Evolutionary conservation across 2,113 vertebrate genomes (phyloP).

Genomic region (Brachionichthys hirsutus): DNA sequence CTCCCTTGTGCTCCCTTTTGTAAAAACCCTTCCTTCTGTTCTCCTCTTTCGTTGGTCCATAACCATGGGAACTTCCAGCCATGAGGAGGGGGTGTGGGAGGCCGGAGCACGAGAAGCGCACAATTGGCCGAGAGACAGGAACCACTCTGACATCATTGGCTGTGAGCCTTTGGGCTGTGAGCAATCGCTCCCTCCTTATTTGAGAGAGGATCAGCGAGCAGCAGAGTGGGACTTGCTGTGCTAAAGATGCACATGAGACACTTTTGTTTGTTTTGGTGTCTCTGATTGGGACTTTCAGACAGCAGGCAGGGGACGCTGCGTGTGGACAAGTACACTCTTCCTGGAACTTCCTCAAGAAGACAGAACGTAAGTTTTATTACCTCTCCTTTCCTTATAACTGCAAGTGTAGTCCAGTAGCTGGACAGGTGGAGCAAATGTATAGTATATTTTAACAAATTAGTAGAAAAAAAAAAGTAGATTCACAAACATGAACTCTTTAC

Average conservation of each 20-base stretch:
- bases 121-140: constrained; percentile 69
- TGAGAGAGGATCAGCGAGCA: constrained; percentile 67
- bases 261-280: constrained; percentile 64
- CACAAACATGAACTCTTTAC: background rate
- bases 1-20: constrained; percentile 4
- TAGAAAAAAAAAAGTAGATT: background rate
- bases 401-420: constrained; percentile 5
- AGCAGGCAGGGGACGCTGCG: constrained; percentile 26
- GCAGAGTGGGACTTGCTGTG: constrained; percentile 62
- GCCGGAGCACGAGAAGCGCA: constrained; percentile 16
- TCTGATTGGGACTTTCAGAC: constrained; percentile 48
- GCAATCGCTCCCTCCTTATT: constrained; percentile 69
- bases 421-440: constrained; percentile 11
- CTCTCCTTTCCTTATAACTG: constrained; percentile 3
- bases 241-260: constrained; percentile 66
- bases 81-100: constrained; percentile 32
- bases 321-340: constrained; percentile 37
- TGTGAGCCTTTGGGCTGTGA: constrained; percentile 59
- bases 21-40: constrained; percentile 13
- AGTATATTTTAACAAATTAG: background rate
- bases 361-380: constrained; percentile 69
- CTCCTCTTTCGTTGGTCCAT: constrained; percentile 34
- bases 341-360: constrained; percentile 50
- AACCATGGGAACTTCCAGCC: constrained; percentile 62
- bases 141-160: constrained; percentile 65